Evolutionary conservation across 2,888 invertebrate genomes (phyloP).

Genomic region (Elaeidobius kamerunicus): DNA sequence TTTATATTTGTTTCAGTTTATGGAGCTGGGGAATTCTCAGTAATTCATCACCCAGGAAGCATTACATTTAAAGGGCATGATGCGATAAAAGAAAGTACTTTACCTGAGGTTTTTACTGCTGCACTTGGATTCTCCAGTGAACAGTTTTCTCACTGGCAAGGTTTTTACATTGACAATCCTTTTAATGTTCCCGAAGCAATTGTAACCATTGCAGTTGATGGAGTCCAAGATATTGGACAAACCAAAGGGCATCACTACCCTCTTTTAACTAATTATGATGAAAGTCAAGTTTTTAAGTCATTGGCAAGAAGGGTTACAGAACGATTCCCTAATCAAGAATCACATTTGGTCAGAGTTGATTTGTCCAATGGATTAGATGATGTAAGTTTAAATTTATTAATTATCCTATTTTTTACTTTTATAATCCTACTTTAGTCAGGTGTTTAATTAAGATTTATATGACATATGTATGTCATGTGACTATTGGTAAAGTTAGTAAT

Average conservation of each 20-base stretch:
- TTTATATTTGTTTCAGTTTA: constrained; percentile 50
- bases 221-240: constrained; percentile 56
- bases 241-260: constrained; percentile 57
- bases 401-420: background rate
- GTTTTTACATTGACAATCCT: constrained; percentile 65
- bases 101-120: constrained; percentile 71
- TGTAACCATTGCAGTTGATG: constrained; percentile 68
- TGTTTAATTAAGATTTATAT: too few species aligned
- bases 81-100: constrained; percentile 58
- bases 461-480: too few species aligned
- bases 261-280: constrained; percentile 60
- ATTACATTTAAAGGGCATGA: constrained; percentile 66
- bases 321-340: constrained; percentile 57
- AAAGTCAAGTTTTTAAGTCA: constrained; percentile 59
- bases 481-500: too few species aligned
- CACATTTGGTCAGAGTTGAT: constrained; percentile 62
- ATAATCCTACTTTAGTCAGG: background rate
- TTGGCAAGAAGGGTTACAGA: constrained; percentile 59
- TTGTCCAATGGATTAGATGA: constrained; percentile 61
- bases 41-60: constrained; percentile 67
- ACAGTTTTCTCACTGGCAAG: constrained; percentile 67
- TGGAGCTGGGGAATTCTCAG: constrained; percentile 64
- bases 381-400: constrained; percentile 51
- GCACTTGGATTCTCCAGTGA: constrained; percentile 70
- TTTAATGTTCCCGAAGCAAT: constrained; percentile 71